Base-by-base conservation (phyloP, 2,888 invertebrate genomes). In the Agonopterix heracliana region DNA sequence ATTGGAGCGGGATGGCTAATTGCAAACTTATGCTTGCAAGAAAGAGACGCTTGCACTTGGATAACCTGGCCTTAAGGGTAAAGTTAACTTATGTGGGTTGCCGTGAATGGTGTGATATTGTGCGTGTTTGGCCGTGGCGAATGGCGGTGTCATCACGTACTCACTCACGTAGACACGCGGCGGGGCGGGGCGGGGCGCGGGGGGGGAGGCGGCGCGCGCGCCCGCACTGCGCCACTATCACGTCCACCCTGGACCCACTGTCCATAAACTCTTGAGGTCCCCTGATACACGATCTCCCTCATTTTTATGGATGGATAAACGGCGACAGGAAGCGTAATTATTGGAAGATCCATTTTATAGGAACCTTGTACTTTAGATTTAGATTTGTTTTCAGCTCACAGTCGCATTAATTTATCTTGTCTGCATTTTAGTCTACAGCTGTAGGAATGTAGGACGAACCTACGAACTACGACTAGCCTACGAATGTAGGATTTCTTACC, bases 191-290 rank as follows among this genome's bases (percentile, higher is more conserved):
- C 4, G 17, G 3, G 17, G 49, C 50, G 17, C 17, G 17, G 17
- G 17, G 17, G 17, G 17, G 13, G 42, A 9, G 14, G 45, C 51
- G 48, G 43, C 54, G 52, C 47, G 26, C 26, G 26, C 26, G 26
- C 49, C 49, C 53, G 50, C 47, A 45, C 52, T 48, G 52, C 56
- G 51, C 54, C 51, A 55, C 52, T 50, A 62, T 68, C 71, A 73
- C 74, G 69, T 68, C 60, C 48, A 47, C 48, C 47, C 48, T 45
- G 52, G 47, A 50, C 51, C 53, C 56, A 59, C 54, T 63, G 59
- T 56, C 63, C 59, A 67, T 73, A 73, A 73, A 73, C 58, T 53
- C 65, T 53, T 62, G 57, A 26, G 68, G 74, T 67, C 66, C 66
- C 57, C 63, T 62, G 57, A 26, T 57, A 63, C 56, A 61, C 56